Evolutionary conservation across 1,140 invertebrate species (phyloP), one percentile per base, ranked within the genome.

Genomic region (Pectinophora gossypiella): DNA sequence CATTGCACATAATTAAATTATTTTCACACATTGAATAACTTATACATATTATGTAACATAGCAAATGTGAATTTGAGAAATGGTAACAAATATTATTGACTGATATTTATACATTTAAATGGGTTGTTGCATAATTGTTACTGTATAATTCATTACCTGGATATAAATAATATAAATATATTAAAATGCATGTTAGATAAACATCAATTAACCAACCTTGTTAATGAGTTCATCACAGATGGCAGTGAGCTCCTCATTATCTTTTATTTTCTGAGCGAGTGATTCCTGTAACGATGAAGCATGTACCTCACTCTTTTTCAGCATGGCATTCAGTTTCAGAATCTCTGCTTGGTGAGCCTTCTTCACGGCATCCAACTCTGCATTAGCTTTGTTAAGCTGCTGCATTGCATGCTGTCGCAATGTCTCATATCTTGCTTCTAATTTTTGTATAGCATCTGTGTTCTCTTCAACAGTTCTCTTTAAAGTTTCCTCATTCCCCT

Each of bases 201-300:
- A 71, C 27, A 32, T 12, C 48, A 56, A 18, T 78, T 73, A 85
- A 64, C 81, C 78, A 56, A 88, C 85, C 74, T 88, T 88, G 56
- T 91, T 90, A 69, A 95, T 95, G 1, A 95, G 87, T 74, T 95
- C 94, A 89, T 95, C 94, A 89, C 94, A 95, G 59, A 95, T 94
- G 65, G 91, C 90, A 51, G 94, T 92, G 51, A 95, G 81, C 76
- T 95, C 94, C 55, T 90, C 88, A 79, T 94, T 94, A 82, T 95
- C 94, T 68, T 92, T 91, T n/a, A 91, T 90, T 86, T 95, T 95
- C 72, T 94, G 93, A 47, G 93, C 91, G 43, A 94, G 71, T 43
- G 91, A 90, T 64, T 92, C 92, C 64, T 94, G 92, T 55, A 94
- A 78, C 18, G 92, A 92, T 22, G 89, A 90, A 1, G 91, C 88